Evolutionary conservation across 2,113 vertebrate genomes (phyloP).

Genomic region (Bambusicola thoracicus): DNA sequence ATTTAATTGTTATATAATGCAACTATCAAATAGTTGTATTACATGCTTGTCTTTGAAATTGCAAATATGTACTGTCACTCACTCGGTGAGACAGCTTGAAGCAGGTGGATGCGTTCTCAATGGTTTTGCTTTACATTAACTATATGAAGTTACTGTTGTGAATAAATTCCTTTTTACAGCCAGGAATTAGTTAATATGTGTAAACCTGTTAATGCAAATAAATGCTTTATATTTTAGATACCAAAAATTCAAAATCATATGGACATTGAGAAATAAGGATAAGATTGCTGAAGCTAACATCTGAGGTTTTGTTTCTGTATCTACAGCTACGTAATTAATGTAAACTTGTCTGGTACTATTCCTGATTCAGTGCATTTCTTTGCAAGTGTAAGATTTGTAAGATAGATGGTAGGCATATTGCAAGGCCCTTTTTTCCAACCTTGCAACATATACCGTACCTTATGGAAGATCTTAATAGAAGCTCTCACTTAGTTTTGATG

Average conservation of each 20-base stretch:
- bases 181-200: neutral
- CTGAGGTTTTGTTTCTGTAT: neutral
- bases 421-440: neutral
- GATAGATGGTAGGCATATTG: neutral
- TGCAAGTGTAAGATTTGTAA: neutral
- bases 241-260: neutral
- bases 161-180: neutral
- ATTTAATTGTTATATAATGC: neutral
- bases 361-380: neutral
- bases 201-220: neutral
- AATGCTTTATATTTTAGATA: neutral
- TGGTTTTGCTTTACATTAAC: neutral
- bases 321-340: neutral
- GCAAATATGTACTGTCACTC: neutral
- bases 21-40: no score
- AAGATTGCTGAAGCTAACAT: neutral
- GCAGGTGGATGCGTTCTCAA: neutral
- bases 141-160: neutral
- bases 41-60: neutral
- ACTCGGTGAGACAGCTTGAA: neutral
- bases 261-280: neutral
- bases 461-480: neutral
- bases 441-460: neutral
- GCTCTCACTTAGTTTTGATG: neutral
- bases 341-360: neutral